A percentile compares a stretch with the other conserved stretches of the same genome.
Conservation (phyloP, 2,888 invertebrate species). For the Stenurella melanura region DNA sequence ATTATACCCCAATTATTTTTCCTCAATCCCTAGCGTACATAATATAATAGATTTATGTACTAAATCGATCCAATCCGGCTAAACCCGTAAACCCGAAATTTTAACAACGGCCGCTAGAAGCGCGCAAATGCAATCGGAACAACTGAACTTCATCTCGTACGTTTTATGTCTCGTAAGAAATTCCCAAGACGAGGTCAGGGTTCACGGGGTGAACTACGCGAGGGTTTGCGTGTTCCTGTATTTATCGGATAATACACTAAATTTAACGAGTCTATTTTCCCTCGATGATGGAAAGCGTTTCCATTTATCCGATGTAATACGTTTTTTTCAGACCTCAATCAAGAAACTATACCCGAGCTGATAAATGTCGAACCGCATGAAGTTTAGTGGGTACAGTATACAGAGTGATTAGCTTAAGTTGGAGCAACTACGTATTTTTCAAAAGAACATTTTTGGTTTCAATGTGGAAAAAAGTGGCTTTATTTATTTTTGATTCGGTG, state of each 20-base stretch:
- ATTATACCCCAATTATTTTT: background rate
- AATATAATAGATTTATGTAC: background rate
- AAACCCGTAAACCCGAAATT: background rate
- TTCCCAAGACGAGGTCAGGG: conserved; percentile 11
- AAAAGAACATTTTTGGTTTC: too few relatives aligned
- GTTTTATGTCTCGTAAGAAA: conserved; percentile 19
- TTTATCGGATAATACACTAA: conserved; percentile 20
- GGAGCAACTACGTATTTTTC: too few relatives aligned
- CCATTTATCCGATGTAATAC: background rate
- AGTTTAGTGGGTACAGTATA: too few relatives aligned
- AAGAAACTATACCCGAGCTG: background rate
- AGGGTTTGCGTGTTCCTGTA: conserved; percentile 14
- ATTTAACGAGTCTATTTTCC: conserved; percentile 15
- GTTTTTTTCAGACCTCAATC: background rate
- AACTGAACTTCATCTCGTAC: background rate
- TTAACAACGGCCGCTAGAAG: background rate
- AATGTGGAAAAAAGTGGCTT: too few relatives aligned
- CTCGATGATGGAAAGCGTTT: conserved; percentile 10
- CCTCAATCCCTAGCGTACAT: background rate
- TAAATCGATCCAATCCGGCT: background rate
- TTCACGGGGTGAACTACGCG: background rate
- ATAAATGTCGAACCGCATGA: background rate
- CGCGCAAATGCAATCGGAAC: background rate
- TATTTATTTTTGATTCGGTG: too few relatives aligned
- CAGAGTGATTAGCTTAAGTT: too few relatives aligned